These are phyloP conservation scores for Oxyteleia sp. DNA, from an alignment of 2,888 invertebrate genomes.

Conservation along the genomic window DNA sequence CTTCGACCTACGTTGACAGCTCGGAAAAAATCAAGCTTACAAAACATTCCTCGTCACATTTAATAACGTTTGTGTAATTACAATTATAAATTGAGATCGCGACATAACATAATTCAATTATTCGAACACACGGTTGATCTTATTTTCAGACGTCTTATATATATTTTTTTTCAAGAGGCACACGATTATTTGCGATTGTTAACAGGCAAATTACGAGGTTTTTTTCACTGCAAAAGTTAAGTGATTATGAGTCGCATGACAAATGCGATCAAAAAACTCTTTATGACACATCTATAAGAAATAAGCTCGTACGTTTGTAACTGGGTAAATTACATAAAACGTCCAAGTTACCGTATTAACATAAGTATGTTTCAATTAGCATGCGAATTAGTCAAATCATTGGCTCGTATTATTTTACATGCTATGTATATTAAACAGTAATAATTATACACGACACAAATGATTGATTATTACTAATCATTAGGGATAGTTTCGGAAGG, in stretches of 20 bases:
- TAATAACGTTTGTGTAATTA: constrained; percentile 47
- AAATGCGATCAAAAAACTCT: constrained; percentile 31
- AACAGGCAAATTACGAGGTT: not conserved
- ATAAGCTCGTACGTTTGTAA: constrained; percentile 23
- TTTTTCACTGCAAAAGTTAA: constrained; percentile 3
- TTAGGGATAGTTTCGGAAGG: constrained; percentile 8
- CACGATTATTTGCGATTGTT: not conserved
- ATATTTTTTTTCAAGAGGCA: too few relatives aligned
- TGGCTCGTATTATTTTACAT: constrained; percentile 41
- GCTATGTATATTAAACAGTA: constrained; percentile 46
- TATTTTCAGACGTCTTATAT: constrained; percentile 6
- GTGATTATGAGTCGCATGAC: constrained; percentile 27
- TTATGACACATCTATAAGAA: too few relatives aligned
- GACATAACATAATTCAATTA: constrained; percentile 38
- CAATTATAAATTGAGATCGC: constrained; percentile 51
- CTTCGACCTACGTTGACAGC: constrained; percentile 36
- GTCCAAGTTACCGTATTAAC: constrained; percentile 41
- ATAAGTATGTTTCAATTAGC: constrained; percentile 59
- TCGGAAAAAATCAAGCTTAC: constrained; percentile 36
- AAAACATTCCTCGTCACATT: constrained; percentile 36
- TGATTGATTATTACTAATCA: constrained; percentile 45
- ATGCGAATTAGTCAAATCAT: constrained; percentile 54
- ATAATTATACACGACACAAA: constrained; percentile 38
- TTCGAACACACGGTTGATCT: constrained; percentile 23
- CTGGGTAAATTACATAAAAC: constrained; percentile 48